Evolutionary conservation across 2,113 vertebrate species (phyloP), one percentile per base, ranked within the genome.

Genomic region (Ptychochromis oligacanthus): DNA sequence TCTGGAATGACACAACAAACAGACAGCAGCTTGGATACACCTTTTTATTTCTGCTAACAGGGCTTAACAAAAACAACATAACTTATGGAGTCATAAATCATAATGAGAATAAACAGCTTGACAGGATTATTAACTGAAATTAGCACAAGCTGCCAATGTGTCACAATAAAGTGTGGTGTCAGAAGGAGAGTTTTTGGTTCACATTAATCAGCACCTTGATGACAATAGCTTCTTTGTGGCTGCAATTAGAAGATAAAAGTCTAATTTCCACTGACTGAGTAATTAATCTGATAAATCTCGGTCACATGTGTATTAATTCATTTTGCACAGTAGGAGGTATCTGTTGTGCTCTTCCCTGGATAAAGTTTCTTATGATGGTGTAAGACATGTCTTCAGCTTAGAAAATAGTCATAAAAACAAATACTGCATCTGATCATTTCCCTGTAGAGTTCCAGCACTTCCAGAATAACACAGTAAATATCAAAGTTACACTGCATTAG

Each of bases 171-270:
- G 81, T 76, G 24, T 6, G 40, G 15, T 56, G 58, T 77, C 26
- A 77, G 20, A 61, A 64, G 15, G 8, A 67, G 17, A 46, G 24
- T 65, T 79, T 56, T 72, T 58, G 49, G 24, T 75, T 79, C 70
- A 28, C 38, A 49, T 74, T 84, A 40, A 78, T 74, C 58, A 28
- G 20, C 58, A 79, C 58, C 13, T 40, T 57, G 38, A 58, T 74
- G 36, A 89, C 80, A 91, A 88, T 80, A n/a, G 77, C 18, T 24
- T 80, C 85, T 88, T 85, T 91, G 79, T 87, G n/a, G 40, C 26
- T 6, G 17, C 12, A 64, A 14, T 58, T 43, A 26, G 12, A 59
- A 87, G 38, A 82, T 31, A 26, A 17, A 60, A 55, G 1, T n/a
- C 14, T 49, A 4, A 82, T 24, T 77, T 40, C 18, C 18, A 72